These are phyloP conservation scores for Nyctibius grandis DNA, from an alignment of 2,797 vertebrate genomes.

Conservation along the genomic window DNA sequence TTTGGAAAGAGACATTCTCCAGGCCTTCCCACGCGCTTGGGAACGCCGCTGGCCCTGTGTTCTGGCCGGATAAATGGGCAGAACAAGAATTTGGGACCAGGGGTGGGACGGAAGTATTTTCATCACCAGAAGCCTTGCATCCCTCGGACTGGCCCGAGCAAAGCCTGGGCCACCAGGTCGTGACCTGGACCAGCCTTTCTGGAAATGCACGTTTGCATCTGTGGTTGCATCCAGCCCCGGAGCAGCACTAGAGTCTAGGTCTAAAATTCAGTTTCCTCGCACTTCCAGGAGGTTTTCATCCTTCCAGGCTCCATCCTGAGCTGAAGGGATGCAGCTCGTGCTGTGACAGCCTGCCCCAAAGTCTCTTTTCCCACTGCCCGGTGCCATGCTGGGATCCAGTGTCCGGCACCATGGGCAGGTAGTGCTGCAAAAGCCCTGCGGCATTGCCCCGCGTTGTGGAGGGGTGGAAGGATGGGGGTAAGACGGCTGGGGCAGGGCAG, in stretches of 20 bases:
- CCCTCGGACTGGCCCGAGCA: neutral
- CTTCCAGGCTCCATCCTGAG: neutral
- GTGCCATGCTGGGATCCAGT: rapidly evolving
- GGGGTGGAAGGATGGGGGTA: neutral
- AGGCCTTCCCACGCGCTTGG: neutral
- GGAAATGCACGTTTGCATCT: neutral
- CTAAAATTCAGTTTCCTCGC: neutral
- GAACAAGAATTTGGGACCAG: neutral
- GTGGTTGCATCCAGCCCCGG: rapidly evolving
- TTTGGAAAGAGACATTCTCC: constrained; percentile 7
- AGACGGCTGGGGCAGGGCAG: neutral
- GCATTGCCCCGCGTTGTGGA: rapidly evolving
- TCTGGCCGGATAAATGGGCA: neutral
- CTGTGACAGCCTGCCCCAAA: neutral
- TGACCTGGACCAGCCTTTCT: neutral
- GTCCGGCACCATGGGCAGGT: rapidly evolving
- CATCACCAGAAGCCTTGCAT: neutral
- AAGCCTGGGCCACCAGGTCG: neutral
- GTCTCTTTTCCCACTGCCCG: neutral
- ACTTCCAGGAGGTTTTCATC: neutral
- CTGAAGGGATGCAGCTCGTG: neutral
- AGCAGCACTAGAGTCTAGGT: neutral
- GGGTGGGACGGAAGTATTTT: neutral
- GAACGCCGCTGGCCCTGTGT: neutral
- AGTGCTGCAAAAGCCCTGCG: neutral